Evolutionary conservation across 2,797 vertebrate species (phyloP), one percentile per base, ranked within the genome.

Genomic region (Diplodus puntazzo): DNA sequence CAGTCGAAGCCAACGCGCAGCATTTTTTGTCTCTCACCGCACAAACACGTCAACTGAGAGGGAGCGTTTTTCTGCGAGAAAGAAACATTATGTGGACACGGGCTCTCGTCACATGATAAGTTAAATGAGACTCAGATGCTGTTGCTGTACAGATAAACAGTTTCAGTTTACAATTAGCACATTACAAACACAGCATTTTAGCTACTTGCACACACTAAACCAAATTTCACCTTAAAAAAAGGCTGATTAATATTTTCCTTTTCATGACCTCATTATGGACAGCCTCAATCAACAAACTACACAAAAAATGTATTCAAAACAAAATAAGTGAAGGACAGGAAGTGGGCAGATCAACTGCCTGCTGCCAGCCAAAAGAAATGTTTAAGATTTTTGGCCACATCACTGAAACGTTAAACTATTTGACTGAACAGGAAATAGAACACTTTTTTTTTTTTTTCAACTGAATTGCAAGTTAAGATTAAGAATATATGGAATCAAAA

Each of bases 401-500:
- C 34, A 65, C 21, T 50, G 63, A 80, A 67, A 48, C 0, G 14
- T 48, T 18, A 3, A 57, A 69, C 27, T 68, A 66, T 74, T 72
- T 78, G 52, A 79, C 45, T 75, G 23, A 49, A 49, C 59, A 21
- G 27, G 49, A 70, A 67, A 72, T 27, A 42, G 17, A 77, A 70
- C 8, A 57, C 34, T 9, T 39, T 39, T 39, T 39, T 39, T 39
- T 80, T 67, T 80, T 52, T 63, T 52, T 63, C 62, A 23, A 7
- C 45, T 69, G 68, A 83, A 79, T 67, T 87, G 59, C 58, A 81
- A 78, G 65, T 82, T 50, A 73, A 85, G 48, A 58, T 77, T 58
- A 66, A 70, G 63, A 77, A 76, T 77, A 45, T 75, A 77, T 82
- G 81, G 69, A 87, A 82, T 67, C 68, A 74, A 68, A 84, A 59